A percentile compares a stretch with the other conserved stretches of the same genome.
phyloP scores from a whole-genome alignment of 2,888 invertebrate species.

The Scelioninae gen. 2 region DNA sequence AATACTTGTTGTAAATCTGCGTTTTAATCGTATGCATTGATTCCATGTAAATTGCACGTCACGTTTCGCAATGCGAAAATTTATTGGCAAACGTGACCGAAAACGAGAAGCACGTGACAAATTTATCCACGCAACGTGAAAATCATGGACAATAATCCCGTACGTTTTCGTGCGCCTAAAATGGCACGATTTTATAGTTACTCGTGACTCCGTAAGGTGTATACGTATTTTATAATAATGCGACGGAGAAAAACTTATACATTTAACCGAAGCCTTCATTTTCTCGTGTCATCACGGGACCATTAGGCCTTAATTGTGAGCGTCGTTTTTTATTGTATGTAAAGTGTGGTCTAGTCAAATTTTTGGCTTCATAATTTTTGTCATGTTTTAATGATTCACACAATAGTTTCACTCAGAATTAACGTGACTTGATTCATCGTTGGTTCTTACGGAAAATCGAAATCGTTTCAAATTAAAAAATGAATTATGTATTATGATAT shows the following conservation, averaged over 20 bases:
- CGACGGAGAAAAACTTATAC: constrained; percentile 28
- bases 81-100: constrained; percentile 15
- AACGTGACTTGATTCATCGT: neutral
- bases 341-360: constrained; percentile 37
- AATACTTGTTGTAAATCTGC: too few relatives aligned
- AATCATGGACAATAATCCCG: constrained; percentile 22
- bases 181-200: constrained; percentile 31
- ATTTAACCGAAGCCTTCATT: constrained; percentile 32
- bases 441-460: constrained; percentile 3
- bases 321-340: constrained; percentile 18
- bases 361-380: neutral
- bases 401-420: constrained; percentile 9
- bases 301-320: constrained; percentile 32
- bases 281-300: constrained; percentile 37
- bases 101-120: constrained; percentile 23
- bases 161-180: constrained; percentile 25
- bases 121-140: constrained; percentile 28
- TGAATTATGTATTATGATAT: constrained; percentile 9
- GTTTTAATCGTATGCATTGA: too few relatives aligned
- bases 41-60: neutral
- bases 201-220: constrained; percentile 20
- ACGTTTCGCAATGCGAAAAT: constrained; percentile 10
- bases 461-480: neutral
- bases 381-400: too few relatives aligned
- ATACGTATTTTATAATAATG: constrained; percentile 27